Evolutionary conservation across 2,797 vertebrate species (phyloP).

Genomic region (Microhierax caerulescens): DNA sequence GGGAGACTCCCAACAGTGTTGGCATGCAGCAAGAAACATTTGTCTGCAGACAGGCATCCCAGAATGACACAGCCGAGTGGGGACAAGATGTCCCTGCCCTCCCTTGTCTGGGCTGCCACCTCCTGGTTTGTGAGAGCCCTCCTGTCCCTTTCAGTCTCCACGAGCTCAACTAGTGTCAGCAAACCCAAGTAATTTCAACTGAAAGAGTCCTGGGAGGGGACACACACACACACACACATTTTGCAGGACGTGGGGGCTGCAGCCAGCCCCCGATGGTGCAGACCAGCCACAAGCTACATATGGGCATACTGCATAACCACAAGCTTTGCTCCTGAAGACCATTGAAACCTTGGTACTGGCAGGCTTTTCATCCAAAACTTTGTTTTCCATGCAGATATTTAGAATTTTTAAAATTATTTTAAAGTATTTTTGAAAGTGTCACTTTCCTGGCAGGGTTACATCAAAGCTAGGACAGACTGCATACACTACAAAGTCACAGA

Average conservation of each 20-base stretch:
- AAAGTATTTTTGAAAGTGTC: background rate
- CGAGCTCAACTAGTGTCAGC: background rate
- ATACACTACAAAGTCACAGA: background rate
- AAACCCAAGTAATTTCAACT: background rate
- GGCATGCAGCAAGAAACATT: background rate
- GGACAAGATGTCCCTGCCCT: background rate
- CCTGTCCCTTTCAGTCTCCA: background rate
- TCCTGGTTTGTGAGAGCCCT: background rate
- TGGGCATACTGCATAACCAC: background rate
- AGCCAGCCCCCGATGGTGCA: fast-evolving
- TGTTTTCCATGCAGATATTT: background rate
- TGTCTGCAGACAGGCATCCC: background rate
- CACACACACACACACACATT: background rate
- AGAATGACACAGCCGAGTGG: fast-evolving
- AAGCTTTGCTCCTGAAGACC: background rate
- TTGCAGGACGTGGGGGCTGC: background rate
- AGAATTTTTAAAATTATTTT: background rate
- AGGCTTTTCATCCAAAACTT: background rate
- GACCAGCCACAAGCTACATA: too few relatives aligned
- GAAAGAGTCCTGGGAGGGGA: background rate
- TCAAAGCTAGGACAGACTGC: background rate
- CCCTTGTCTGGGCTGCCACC: background rate
- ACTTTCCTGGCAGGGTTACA: background rate
- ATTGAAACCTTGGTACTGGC: background rate
- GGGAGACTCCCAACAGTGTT: background rate